Evolutionary conservation across 2,888 invertebrate species (phyloP).

Genomic region (Zelleria hepariella): DNA sequence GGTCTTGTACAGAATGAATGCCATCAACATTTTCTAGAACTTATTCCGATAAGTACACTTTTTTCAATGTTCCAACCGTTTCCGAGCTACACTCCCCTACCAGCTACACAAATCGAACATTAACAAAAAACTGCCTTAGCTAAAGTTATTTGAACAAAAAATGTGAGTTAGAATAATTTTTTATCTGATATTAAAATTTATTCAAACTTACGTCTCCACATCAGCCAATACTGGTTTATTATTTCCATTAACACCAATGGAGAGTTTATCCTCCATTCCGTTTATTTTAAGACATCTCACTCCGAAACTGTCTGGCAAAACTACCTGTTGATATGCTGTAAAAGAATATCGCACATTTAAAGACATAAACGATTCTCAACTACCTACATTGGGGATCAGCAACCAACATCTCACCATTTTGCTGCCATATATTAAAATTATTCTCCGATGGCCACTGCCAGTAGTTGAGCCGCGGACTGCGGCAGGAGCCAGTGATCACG

Average conservation of each 20-base stretch:
- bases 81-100: no score
- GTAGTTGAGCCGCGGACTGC: constrained; percentile 28
- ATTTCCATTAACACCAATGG: constrained; percentile 50
- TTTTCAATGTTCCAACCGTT: no score
- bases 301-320: constrained; percentile 28
- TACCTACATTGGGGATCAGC: neutral
- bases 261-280: constrained; percentile 30
- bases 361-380: neutral
- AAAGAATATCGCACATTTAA: neutral
- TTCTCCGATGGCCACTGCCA: constrained; percentile 20
- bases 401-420: neutral
- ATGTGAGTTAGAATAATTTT: no score
- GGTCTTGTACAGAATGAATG: no score
- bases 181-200: neutral
- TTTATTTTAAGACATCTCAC: constrained; percentile 39
- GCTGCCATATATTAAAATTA: neutral
- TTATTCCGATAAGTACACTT: no score
- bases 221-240: constrained; percentile 48
- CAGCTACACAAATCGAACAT: no score
- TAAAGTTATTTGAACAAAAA: no score
- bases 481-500: constrained; percentile 36
- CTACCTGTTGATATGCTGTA: constrained; percentile 25
- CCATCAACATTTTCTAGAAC: no score
- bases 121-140: no score
- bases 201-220: constrained; percentile 49